Percentiles rank a stretch among this genome's conserved stretches.
phyloP scores from a whole-genome alignment of 37 sponge, comb jelly and placozoan genomes.

The Geodia barretti region DNA sequence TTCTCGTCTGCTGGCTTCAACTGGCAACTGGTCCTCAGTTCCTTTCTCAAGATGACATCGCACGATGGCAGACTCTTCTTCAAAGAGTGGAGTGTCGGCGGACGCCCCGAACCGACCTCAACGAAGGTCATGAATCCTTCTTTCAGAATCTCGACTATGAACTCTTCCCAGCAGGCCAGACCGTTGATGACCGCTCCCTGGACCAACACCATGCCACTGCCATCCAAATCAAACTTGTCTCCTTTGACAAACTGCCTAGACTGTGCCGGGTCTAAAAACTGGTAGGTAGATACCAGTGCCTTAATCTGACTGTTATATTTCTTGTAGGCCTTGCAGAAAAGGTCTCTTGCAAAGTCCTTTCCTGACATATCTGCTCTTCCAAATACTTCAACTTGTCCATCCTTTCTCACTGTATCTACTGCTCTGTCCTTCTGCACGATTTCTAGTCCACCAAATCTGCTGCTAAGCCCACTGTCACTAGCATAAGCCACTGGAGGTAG shows the following conservation, averaged over 20 bases:
- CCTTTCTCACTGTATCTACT: no score
- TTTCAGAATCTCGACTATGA: background rate
- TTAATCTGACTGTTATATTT: background rate
- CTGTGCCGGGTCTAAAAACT: background rate
- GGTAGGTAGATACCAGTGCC: background rate
- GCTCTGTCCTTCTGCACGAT: no score
- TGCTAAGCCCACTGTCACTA: no score
- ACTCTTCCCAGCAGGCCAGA: background rate
- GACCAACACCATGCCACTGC: background rate
- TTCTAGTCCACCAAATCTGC: no score
- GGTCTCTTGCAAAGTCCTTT: no score
- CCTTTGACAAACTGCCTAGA: background rate
- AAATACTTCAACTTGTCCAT: no score
- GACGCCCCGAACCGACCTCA: background rate
- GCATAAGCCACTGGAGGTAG: no score
- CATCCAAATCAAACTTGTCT: background rate
- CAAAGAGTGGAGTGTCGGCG: background rate
- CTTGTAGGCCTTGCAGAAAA: background rate
- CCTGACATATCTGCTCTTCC: no score
- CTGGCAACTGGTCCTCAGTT: background rate
- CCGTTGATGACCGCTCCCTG: background rate
- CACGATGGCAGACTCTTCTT: background rate
- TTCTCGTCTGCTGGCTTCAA: background rate
- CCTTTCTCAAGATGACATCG: background rate
- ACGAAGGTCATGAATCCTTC: background rate